Conservation (phyloP, 1,140 invertebrate species). For the Paralvinella palmiformis region DNA sequence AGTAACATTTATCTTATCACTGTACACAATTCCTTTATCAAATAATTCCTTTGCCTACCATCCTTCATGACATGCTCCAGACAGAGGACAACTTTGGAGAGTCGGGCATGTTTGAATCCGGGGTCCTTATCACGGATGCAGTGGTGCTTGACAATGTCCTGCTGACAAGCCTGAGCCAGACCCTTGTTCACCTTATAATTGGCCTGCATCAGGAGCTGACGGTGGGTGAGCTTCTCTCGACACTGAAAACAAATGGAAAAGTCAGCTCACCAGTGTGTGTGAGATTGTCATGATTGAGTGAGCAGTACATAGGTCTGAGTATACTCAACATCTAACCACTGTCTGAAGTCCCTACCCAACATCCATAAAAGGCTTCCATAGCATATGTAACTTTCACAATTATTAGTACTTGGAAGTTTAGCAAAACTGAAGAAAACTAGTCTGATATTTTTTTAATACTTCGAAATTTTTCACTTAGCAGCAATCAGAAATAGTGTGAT, state of each 20-base stretch:
- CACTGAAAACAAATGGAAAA: slow-evolving; percentile 56
- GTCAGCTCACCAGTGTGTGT: neutral
- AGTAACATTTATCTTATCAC: too few relatives aligned
- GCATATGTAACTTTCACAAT: too few relatives aligned
- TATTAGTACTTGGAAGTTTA: too few relatives aligned
- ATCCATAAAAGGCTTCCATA: too few relatives aligned
- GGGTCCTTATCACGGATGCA: slow-evolving; percentile 31
- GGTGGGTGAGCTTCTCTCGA: slow-evolving; percentile 71
- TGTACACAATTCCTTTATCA: too few relatives aligned
- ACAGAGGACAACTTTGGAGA: slow-evolving; percentile 88
- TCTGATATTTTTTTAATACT: too few relatives aligned
- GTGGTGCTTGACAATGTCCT: slow-evolving; percentile 79
- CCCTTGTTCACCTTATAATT: slow-evolving; percentile 88
- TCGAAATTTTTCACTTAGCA: too few relatives aligned
- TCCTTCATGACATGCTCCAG: slow-evolving; percentile 79
- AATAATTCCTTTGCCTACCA: slow-evolving; percentile 31
- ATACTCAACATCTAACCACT: too few relatives aligned
- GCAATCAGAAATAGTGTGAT: too few relatives aligned
- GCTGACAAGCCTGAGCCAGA: slow-evolving; percentile 77
- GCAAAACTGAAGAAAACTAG: too few relatives aligned
- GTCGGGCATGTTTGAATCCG: slow-evolving; percentile 65
- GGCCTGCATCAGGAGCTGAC: slow-evolving; percentile 80
- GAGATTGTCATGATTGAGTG: slow-evolving; percentile 13
- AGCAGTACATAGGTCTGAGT: too few relatives aligned
- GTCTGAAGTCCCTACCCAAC: too few relatives aligned